Evolutionary conservation across 1,140 invertebrate species (phyloP).

Genomic region (Globodera ellingtonae): DNA sequence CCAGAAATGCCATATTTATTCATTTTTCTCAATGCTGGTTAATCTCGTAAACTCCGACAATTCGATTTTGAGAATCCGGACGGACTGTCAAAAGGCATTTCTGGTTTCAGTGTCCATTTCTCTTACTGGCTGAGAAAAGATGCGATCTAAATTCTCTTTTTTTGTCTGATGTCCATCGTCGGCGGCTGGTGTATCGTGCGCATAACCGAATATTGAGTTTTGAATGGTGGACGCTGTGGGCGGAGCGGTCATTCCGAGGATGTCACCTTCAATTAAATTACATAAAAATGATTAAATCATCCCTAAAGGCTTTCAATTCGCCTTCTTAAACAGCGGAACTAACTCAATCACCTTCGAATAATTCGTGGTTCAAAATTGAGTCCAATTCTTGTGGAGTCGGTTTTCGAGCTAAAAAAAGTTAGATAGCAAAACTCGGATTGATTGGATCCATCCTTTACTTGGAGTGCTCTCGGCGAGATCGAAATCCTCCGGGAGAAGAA

Average conservation of each 20-base stretch:
- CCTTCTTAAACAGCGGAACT: background rate
- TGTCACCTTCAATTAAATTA: conserved; percentile 47
- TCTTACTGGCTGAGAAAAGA: conserved; percentile 53
- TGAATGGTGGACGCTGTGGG: conserved; percentile 12
- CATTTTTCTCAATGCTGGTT: background rate
- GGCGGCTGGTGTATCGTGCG: background rate
- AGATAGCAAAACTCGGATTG: background rate
- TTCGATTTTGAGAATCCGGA: too few species aligned
- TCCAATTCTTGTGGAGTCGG: conserved; percentile 58
- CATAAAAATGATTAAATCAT: background rate
- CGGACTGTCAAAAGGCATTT: too few species aligned
- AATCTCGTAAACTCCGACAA: too few species aligned
- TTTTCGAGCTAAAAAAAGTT: conserved; percentile 49
- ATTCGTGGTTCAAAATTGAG: conserved; percentile 58
- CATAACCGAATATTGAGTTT: conserved; percentile 18
- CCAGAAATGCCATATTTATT: conserved; percentile 16
- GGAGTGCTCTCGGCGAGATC: conserved; percentile 57
- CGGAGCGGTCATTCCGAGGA: conserved; percentile 47
- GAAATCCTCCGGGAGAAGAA: conserved; percentile 62
- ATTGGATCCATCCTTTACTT: conserved; percentile 24
- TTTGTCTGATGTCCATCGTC: conserved; percentile 21
- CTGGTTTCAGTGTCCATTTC: background rate
- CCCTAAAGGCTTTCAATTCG: background rate
- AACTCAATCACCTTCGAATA: conserved; percentile 52
- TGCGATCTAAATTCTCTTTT: conserved; percentile 13